These are phyloP conservation scores for Lineus longissimus DNA, from an alignment of 1,140 invertebrate species.

Conservation along the genomic window DNA sequence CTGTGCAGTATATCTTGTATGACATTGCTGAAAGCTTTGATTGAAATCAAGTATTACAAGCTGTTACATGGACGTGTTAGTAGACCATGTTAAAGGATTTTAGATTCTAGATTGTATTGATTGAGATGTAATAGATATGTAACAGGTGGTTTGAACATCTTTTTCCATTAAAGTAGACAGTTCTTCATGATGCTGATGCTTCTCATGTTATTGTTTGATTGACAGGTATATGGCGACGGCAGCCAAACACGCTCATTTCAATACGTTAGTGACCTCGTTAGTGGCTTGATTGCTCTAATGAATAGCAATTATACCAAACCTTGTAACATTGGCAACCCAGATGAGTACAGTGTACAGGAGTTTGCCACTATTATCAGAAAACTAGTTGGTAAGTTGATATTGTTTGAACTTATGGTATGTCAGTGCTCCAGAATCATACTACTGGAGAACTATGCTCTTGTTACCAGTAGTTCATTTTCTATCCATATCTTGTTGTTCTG, in stretches of 20 bases:
- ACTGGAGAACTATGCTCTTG: not conserved
- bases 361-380: constrained; percentile 91
- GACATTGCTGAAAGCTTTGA: too few species aligned
- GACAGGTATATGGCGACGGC: constrained; percentile 87
- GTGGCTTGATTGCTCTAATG: constrained; percentile 91
- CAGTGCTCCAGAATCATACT: not conserved
- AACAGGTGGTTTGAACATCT: too few species aligned
- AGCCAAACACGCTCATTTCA: constrained; percentile 97
- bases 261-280: constrained; percentile 95
- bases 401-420: not conserved
- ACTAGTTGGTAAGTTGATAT: constrained; percentile 55
- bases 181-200: not conserved
- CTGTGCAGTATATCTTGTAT: not conserved
- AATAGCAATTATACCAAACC: constrained; percentile 88
- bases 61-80: too few species aligned
- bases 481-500: too few species aligned
- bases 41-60: too few species aligned
- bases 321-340: constrained; percentile 96
- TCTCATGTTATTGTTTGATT: constrained; percentile 5
- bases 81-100: too few species aligned
- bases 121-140: too few species aligned
- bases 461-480: not conserved
- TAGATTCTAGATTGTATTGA: too few species aligned
- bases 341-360: constrained; percentile 94
- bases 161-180: too few species aligned